Evolutionary conservation across 2,888 invertebrate species (phyloP).

Genomic region (Sphinx pinastri): DNA sequence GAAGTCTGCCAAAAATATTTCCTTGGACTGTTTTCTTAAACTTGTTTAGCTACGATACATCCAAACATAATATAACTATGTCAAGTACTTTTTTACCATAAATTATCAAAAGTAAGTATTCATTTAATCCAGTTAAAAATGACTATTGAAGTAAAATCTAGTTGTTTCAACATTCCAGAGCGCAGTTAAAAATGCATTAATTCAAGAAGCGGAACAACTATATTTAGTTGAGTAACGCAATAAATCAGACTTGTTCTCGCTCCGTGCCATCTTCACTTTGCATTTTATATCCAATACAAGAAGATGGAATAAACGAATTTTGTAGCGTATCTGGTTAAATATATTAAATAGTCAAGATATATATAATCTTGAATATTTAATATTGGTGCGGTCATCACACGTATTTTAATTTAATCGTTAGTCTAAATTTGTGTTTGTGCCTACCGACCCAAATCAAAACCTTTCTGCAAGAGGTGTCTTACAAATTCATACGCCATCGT

Average conservation of each 20-base stretch:
- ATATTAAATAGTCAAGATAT: neutral
- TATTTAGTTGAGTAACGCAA: slow-evolving; percentile 17
- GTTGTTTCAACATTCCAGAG: neutral
- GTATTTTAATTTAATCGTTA: neutral
- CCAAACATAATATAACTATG: too few species aligned
- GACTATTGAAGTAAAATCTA: neutral
- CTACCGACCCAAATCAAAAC: too few species aligned
- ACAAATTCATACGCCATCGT: too few species aligned
- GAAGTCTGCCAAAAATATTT: too few species aligned
- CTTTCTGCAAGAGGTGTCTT: too few species aligned
- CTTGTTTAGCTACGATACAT: too few species aligned
- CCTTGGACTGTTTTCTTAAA: too few species aligned
- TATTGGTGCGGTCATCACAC: neutral
- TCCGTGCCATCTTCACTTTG: slow-evolving; percentile 18
- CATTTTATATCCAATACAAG: slow-evolving; percentile 21
- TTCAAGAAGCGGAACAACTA: neutral
- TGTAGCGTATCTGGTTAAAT: neutral
- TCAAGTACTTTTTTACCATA: too few species aligned
- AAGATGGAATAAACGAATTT: neutral
- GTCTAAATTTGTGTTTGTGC: neutral
- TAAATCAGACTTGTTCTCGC: slow-evolving; percentile 21
- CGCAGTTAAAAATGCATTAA: slow-evolving; percentile 2
- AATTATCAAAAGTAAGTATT: too few species aligned
- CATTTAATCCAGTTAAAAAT: too few species aligned
- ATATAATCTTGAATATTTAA: neutral